phyloP scores from a whole-genome alignment of 2,113 vertebrate genomes.

The Elachura formosa region DNA sequence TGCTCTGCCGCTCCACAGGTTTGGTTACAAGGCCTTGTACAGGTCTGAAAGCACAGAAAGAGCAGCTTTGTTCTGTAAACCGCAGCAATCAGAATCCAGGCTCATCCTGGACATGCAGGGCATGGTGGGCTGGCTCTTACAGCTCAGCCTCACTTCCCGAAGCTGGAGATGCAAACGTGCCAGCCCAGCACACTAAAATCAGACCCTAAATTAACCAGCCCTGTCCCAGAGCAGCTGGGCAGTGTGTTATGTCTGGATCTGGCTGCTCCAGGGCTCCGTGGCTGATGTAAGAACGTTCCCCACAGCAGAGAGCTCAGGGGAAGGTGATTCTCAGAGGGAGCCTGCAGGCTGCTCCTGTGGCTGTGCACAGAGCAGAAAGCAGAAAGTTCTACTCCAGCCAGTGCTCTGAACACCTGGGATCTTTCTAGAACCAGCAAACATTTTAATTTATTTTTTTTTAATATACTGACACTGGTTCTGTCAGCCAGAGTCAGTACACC shows the following conservation, averaged over 20 bases:
- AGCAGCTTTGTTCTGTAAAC: background rate
- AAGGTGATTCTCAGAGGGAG: background rate
- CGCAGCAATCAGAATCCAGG: background rate
- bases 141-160: background rate
- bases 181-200: background rate
- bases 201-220: background rate
- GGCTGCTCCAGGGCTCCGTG: background rate
- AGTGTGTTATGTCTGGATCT: background rate
- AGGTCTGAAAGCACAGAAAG: background rate
- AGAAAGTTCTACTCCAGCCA: background rate
- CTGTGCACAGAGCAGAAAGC: background rate
- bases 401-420: background rate
- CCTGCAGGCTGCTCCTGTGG: background rate
- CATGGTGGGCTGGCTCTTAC: background rate
- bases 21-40: background rate
- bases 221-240: background rate
- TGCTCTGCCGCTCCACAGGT: background rate
- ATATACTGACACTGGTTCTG: background rate
- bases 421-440: background rate
- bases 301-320: background rate
- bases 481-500: background rate
- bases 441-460: background rate
- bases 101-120: background rate
- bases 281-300: background rate
- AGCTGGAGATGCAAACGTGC: background rate